A percentile compares a stretch with the other conserved stretches of the same genome.
These are phyloP conservation scores for Trachelus tabidus DNA, from an alignment of 2,888 invertebrate genomes.

Conservation along the genomic window DNA sequence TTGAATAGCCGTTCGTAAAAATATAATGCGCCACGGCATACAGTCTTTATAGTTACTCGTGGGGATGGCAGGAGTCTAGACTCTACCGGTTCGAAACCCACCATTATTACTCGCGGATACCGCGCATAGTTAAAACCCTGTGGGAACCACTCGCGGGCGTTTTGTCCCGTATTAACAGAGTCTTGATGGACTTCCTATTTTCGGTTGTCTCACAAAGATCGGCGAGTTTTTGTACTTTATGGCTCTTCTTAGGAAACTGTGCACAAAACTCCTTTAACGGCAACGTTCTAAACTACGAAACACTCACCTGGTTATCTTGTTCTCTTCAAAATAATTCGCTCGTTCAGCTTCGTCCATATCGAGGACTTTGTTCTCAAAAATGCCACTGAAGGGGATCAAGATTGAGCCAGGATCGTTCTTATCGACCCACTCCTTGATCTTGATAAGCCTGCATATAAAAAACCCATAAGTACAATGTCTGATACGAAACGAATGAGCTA, in stretches of 20 bases:
- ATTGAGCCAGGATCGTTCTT: slow-evolving; percentile 93
- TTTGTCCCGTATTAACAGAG: too few relatives aligned
- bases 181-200: neutral
- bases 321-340: slow-evolving; percentile 84
- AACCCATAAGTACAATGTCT: slow-evolving; percentile 10
- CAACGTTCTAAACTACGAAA: neutral
- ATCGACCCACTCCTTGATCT: slow-evolving; percentile 99
- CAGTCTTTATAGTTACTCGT: slow-evolving; percentile 40
- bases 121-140: slow-evolving; percentile 36
- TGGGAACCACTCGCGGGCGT: slow-evolving; percentile 36
- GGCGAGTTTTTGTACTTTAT: neutral
- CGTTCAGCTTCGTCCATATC: slow-evolving; percentile 86
- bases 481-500: neutral
- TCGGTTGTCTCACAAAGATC: neutral
- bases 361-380: slow-evolving; percentile 84
- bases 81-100: slow-evolving; percentile 42
- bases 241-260: neutral
- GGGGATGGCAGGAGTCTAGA: slow-evolving; percentile 54
- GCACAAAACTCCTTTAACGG: too few relatives aligned
- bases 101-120: slow-evolving; percentile 43
- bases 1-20: slow-evolving; percentile 62
- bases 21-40: slow-evolving; percentile 53
- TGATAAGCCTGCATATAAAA: slow-evolving; percentile 77
- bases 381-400: slow-evolving; percentile 96
- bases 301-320: slow-evolving; percentile 80